phyloP scores from a whole-genome alignment of 2,888 invertebrate genomes.

The Tridacna gigas region DNA sequence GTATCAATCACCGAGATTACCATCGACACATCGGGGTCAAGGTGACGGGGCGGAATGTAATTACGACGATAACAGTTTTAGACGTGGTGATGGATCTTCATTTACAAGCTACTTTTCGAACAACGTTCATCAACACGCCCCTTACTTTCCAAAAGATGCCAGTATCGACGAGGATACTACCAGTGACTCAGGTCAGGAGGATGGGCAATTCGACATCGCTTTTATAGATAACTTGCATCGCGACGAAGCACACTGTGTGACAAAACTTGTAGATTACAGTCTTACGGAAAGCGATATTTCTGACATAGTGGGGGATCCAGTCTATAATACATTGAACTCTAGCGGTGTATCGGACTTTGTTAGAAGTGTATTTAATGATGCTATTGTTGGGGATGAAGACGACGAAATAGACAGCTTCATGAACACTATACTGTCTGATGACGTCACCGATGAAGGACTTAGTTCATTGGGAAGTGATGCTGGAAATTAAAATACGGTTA shows the following conservation, averaged over 20 bases:
- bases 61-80: background rate
- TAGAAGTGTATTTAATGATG: slow-evolving; percentile 40
- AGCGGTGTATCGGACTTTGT: slow-evolving; percentile 53
- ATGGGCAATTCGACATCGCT: slow-evolving; percentile 48
- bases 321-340: slow-evolving; percentile 22
- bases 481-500: slow-evolving; percentile 50
- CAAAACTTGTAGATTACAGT: slow-evolving; percentile 56
- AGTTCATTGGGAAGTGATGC: slow-evolving; percentile 60
- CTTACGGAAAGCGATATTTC: slow-evolving; percentile 47
- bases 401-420: slow-evolving; percentile 63
- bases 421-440: slow-evolving; percentile 56
- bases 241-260: background rate
- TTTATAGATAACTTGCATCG: slow-evolving; percentile 29
- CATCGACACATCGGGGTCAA: slow-evolving; percentile 36
- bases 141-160: background rate
- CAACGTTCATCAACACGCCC: background rate
- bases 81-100: slow-evolving; percentile 21
- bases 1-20: slow-evolving; percentile 47
- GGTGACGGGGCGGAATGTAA: slow-evolving; percentile 56
- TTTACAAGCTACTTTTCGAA: background rate
- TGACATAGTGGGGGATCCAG: slow-evolving; percentile 19
- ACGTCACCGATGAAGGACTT: slow-evolving; percentile 60
- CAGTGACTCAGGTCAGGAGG: slow-evolving; percentile 62
- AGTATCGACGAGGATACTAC: slow-evolving; percentile 14
- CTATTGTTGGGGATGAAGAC: slow-evolving; percentile 39